Evolutionary conservation across 1,140 invertebrate species (phyloP).

Genomic region (Himalopsyche phryganea): DNA sequence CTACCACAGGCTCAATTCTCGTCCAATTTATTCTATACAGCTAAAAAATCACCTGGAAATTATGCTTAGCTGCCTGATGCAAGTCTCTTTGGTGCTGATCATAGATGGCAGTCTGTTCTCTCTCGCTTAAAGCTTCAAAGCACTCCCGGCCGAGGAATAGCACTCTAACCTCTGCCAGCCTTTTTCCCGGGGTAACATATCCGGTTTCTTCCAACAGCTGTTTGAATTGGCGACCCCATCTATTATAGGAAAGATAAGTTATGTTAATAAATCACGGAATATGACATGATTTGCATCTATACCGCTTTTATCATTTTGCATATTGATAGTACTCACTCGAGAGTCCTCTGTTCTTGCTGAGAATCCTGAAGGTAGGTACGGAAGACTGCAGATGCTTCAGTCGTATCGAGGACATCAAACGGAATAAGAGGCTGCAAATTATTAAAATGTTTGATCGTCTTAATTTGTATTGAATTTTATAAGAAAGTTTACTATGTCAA

Average conservation of each 20-base stretch:
- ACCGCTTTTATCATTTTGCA: no score
- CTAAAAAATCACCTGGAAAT: slow-evolving; percentile 67
- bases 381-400: slow-evolving; percentile 88
- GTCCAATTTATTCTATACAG: background rate
- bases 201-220: slow-evolving; percentile 90
- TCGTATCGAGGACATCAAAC: slow-evolving; percentile 84
- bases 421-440: slow-evolving; percentile 61
- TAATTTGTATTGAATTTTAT: no score
- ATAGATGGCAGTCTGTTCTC: slow-evolving; percentile 90
- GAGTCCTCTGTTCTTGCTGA: slow-evolving; percentile 84
- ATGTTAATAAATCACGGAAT: no score
- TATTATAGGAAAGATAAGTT: slow-evolving; percentile 38
- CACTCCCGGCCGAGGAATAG: slow-evolving; percentile 94
- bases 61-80: slow-evolving; percentile 85
- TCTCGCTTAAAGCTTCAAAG: slow-evolving; percentile 85
- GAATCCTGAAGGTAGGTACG: slow-evolving; percentile 87
- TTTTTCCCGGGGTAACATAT: slow-evolving; percentile 91
- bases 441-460: no score
- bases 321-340: slow-evolving; percentile 67
- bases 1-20: no score
- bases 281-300: no score
- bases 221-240: slow-evolving; percentile 91
- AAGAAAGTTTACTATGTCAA: no score
- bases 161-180: slow-evolving; percentile 86
- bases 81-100: slow-evolving; percentile 92